Conservation (phyloP, 2,113 vertebrate genomes). For the Gorsachius goisagi region DNA sequence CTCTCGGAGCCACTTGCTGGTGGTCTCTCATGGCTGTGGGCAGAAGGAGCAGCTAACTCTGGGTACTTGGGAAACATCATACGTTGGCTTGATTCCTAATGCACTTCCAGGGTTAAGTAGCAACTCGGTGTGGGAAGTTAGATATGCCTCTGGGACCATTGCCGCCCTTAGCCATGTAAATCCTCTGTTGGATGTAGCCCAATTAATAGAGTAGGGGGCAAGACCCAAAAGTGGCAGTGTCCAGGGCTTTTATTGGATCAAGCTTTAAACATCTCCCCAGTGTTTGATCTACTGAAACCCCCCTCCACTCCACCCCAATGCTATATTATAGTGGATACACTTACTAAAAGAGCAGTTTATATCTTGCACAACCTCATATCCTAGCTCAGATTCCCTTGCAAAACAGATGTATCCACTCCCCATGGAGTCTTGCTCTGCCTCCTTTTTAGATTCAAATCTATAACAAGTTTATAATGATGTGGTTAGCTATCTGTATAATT, state of each 20-base stretch:
- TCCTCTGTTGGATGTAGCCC: background rate
- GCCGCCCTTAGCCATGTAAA: background rate
- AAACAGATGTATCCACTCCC: background rate
- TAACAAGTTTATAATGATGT: background rate
- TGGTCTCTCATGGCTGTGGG: background rate
- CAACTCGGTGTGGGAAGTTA: background rate
- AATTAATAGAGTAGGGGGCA: background rate
- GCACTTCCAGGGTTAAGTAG: background rate
- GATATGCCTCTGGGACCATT: background rate
- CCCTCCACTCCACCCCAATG: background rate
- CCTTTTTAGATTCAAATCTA: background rate
- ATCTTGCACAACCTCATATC: background rate
- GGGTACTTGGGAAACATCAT: background rate
- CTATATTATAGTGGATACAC: background rate
- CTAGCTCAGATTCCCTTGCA: background rate
- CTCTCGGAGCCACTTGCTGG: background rate
- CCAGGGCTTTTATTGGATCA: background rate
- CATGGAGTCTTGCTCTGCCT: background rate
- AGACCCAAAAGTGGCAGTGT: background rate
- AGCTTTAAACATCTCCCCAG: background rate
- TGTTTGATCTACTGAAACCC: background rate
- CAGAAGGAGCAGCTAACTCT: background rate
- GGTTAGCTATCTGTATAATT: slow-evolving; percentile 14
- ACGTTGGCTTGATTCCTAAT: background rate
- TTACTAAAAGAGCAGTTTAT: background rate